These are phyloP conservation scores for Psittacara wagleri DNA, from an alignment of 2,113 vertebrate genomes.

Conservation along the genomic window DNA sequence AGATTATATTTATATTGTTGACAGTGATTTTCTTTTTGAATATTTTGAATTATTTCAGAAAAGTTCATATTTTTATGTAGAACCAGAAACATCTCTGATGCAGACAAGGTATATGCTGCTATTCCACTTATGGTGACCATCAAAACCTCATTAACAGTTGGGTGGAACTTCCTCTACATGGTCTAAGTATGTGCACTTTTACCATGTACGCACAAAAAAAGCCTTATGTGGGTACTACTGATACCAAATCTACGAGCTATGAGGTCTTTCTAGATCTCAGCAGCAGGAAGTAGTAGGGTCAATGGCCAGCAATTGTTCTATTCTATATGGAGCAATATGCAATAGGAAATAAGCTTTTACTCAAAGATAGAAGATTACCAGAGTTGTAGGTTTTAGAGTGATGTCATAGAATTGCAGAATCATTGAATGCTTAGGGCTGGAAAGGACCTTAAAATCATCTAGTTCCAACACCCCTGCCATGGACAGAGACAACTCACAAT, in stretches of 20 bases:
- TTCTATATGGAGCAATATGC: neutral
- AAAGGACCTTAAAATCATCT: neutral
- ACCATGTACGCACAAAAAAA: neutral
- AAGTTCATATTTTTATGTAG: neutral
- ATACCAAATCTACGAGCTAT: neutral
- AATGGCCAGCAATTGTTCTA: neutral
- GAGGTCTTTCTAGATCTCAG: neutral
- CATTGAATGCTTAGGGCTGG: neutral
- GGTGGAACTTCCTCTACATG: neutral
- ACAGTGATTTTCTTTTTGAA: neutral
- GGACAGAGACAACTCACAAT: neutral
- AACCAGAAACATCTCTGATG: neutral
- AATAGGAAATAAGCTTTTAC: neutral
- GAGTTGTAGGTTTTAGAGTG: neutral
- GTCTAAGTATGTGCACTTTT: neutral
- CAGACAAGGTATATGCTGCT: neutral
- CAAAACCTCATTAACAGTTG: neutral
- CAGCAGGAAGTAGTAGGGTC: neutral
- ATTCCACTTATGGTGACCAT: neutral
- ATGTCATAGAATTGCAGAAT: neutral
- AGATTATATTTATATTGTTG: neutral
- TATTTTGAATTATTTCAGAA: neutral
- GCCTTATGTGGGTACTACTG: neutral
- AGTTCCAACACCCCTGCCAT: neutral
- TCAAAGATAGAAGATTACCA: neutral